Evolutionary conservation across 2,797 vertebrate genomes (phyloP).

Genomic region (Chiropotes sagulatus): DNA sequence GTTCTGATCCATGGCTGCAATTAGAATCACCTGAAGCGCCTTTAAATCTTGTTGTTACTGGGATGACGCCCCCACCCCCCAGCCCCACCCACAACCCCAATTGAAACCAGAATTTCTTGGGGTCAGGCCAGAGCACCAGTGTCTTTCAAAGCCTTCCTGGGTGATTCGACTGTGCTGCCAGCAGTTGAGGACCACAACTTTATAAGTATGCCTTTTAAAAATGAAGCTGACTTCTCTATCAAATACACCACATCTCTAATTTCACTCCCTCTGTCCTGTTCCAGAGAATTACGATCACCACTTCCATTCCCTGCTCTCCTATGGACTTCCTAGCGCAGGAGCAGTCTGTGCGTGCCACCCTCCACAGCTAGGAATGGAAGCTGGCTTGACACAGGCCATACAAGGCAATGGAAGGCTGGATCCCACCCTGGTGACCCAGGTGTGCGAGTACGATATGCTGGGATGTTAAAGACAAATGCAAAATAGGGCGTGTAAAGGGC

Average conservation of each 20-base stretch:
- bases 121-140: background rate
- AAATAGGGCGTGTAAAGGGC: background rate
- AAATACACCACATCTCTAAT: background rate
- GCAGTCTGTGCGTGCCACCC: background rate
- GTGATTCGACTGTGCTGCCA: background rate
- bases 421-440: background rate
- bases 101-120: background rate
- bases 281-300: background rate
- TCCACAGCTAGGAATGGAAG: background rate
- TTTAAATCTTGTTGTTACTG: background rate
- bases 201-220: background rate
- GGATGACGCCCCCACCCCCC: no score
- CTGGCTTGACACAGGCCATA: background rate
- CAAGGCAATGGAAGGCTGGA: background rate
- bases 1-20: background rate
- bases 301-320: background rate
- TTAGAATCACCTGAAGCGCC: background rate
- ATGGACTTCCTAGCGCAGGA: rapidly evolving
- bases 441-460: background rate
- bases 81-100: background rate
- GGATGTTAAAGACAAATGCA: background rate
- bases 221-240: background rate
- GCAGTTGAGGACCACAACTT: background rate
- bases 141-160: background rate
- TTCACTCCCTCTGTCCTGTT: background rate